Percentiles rank a stretch among this genome's conserved stretches.
Evolutionary conservation across 2,113 vertebrate species (phyloP).

Genomic region (Meriones unguiculatus): DNA sequence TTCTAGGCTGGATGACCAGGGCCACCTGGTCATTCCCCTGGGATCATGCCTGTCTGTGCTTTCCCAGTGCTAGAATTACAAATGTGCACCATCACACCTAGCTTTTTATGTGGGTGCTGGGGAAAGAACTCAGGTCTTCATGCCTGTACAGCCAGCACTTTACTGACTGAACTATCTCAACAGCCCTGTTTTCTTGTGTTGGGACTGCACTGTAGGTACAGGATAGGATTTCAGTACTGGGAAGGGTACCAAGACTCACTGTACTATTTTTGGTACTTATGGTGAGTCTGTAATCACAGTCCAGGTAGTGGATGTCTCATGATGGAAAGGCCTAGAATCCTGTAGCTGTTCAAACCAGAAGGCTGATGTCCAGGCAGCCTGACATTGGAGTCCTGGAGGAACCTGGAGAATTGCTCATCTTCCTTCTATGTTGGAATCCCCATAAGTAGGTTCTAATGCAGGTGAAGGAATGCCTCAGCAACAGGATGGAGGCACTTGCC

Average conservation of each 20-base stretch:
- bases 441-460: neutral
- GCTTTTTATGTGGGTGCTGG: neutral
- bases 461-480: neutral
- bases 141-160: neutral
- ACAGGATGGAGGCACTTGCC: neutral
- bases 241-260: neutral
- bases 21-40: neutral
- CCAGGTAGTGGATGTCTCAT: neutral
- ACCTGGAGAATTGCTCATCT: neutral
- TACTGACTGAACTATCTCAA: neutral
- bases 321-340: neutral
- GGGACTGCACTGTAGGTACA: neutral
- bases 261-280: neutral
- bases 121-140: neutral
- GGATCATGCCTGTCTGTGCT: neutral
- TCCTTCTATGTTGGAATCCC: neutral
- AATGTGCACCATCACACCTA: neutral
- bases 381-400: neutral
- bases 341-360: neutral
- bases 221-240: neutral
- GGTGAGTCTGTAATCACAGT: neutral
- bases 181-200: neutral
- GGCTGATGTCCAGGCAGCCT: neutral
- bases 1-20: neutral
- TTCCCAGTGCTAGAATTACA: neutral